These are phyloP conservation scores for Sepioteuthis lessoniana DNA, from an alignment of 2,888 invertebrate species.

Conservation along the genomic window DNA sequence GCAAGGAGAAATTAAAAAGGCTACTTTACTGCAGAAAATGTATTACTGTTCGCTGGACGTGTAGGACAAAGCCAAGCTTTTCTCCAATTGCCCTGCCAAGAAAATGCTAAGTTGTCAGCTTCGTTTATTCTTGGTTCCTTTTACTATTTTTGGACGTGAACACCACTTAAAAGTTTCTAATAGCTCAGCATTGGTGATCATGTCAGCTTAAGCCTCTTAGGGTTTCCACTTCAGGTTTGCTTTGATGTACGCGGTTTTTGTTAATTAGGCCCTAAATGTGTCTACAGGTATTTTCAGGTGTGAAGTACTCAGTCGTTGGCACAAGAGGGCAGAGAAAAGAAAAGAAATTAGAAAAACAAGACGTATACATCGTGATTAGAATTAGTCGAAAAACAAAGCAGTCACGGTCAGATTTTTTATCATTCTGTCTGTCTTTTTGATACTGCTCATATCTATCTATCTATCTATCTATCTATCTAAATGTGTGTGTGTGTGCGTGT, in stretches of 20 bases:
- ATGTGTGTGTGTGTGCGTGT: background rate
- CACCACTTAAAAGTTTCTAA: background rate
- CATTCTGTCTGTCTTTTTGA: too few species aligned
- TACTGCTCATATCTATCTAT: background rate
- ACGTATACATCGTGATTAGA: background rate
- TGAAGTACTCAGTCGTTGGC: background rate
- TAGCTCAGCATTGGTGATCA: background rate
- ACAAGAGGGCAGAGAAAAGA: too few species aligned
- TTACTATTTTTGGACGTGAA: background rate
- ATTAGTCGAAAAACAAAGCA: background rate
- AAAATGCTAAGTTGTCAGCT: background rate
- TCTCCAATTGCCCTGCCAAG: background rate
- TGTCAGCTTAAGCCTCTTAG: background rate
- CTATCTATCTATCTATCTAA: background rate
- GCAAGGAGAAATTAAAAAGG: too few species aligned
- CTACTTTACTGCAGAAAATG: too few species aligned
- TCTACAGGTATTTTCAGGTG: constrained; percentile 2
- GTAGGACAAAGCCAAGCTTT: too few species aligned
- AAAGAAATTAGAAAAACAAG: background rate
- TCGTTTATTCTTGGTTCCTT: background rate
- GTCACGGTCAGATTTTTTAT: background rate
- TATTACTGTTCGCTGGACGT: too few species aligned
- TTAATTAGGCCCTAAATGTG: background rate
- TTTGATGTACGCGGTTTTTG: background rate
- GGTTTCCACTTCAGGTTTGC: background rate